These are phyloP conservation scores for Sturnira hondurensis DNA, from an alignment of 2,113 vertebrate genomes.

Conservation along the genomic window DNA sequence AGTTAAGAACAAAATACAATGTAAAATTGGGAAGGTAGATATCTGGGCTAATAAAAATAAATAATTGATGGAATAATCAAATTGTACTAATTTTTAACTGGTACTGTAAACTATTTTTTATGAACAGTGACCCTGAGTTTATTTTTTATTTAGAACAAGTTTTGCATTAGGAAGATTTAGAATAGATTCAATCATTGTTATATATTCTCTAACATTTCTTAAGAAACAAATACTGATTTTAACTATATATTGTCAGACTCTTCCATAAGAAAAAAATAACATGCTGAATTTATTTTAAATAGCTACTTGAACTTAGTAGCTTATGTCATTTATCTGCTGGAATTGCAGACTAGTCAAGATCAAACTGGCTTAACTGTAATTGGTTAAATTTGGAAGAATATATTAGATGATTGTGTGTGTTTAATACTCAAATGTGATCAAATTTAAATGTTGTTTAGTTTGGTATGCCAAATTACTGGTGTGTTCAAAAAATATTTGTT, in stretches of 20 bases:
- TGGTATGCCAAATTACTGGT: not conserved
- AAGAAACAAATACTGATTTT: not conserved
- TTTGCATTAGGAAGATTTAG: not conserved
- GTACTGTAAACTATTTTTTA: constrained; percentile 5
- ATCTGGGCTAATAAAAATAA: constrained; percentile 1
- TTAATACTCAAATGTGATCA: not conserved
- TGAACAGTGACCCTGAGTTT: not conserved
- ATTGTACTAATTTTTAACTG: not conserved
- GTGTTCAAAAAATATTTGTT: not conserved
- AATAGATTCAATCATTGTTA: not conserved
- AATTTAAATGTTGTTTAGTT: not conserved
- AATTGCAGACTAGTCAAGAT: not conserved
- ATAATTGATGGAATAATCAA: not conserved
- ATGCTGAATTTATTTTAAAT: not conserved
- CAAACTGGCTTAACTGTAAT: not conserved
- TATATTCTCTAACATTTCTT: not conserved
- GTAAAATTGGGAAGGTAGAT: not conserved
- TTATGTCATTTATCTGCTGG: not conserved
- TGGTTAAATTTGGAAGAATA: not conserved
- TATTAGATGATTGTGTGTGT: not conserved
- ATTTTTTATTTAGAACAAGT: constrained; percentile 39
- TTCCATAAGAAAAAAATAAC: not conserved
- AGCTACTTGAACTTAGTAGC: not conserved
- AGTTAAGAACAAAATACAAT: constrained; percentile 15
- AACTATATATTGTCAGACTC: not conserved